Evolutionary conservation across 2,888 invertebrate genomes (phyloP).

Genomic region (Brachylomia viminalis): DNA sequence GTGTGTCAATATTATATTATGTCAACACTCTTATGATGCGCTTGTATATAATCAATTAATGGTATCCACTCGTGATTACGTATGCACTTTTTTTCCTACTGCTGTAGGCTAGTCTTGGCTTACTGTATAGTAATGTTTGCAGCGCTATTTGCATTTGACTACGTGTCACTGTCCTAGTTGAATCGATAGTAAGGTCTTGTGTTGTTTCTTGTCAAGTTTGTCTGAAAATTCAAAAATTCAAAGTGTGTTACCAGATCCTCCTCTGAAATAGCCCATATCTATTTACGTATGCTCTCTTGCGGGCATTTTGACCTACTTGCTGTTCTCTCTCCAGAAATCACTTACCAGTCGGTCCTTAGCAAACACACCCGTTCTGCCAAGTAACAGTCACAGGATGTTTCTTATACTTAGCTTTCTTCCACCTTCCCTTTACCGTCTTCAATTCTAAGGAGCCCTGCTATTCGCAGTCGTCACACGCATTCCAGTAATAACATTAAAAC

Average conservation of each 20-base stretch:
- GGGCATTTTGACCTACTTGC: neutral
- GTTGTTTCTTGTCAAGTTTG: neutral
- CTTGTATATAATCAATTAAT: slow-evolving; percentile 8
- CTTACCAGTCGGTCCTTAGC: neutral
- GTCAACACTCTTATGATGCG: slow-evolving; percentile 34
- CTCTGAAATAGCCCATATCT: neutral
- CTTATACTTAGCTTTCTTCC: slow-evolving; percentile 51
- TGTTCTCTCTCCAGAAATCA: neutral
- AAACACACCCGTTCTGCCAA: neutral
- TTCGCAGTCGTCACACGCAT: slow-evolving; percentile 60
- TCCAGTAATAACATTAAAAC: slow-evolving; percentile 65
- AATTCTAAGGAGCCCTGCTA: slow-evolving; percentile 16
- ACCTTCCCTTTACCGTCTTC: slow-evolving; percentile 26
- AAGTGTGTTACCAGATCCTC: neutral
- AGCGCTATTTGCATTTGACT: slow-evolving; percentile 2
- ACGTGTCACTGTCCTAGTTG: neutral
- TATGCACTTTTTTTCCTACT: neutral
- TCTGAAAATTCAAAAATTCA: neutral
- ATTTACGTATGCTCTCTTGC: neutral
- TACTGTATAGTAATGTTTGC: neutral
- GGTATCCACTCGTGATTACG: neutral
- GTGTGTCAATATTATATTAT: slow-evolving; percentile 39
- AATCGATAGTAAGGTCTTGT: neutral
- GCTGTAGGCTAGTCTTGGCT: neutral
- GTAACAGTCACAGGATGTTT: slow-evolving; percentile 26